Evolutionary conservation across 2,113 vertebrate species (phyloP).

Genomic region (Balaeniceps rex): DNA sequence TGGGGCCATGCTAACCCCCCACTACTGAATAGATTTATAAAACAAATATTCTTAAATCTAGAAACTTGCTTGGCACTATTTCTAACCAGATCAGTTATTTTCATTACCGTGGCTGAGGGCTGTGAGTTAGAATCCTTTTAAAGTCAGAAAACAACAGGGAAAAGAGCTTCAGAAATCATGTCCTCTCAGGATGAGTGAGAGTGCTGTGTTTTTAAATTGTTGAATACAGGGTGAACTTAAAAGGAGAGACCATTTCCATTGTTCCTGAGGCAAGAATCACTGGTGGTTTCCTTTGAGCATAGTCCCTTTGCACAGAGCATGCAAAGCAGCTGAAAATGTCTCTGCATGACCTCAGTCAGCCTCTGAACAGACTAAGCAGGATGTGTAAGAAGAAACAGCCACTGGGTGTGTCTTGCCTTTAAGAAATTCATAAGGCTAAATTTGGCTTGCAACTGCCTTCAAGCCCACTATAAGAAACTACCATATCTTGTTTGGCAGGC

Average conservation of each 20-base stretch:
- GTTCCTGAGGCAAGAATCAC: conserved; percentile 14
- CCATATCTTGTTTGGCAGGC: not conserved
- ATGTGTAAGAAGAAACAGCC: not conserved
- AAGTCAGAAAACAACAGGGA: not conserved
- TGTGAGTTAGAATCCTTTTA: not conserved
- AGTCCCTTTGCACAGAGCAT: conserved; percentile 32
- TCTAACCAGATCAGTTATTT: not conserved
- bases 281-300: conserved; percentile 1
- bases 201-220: not conserved
- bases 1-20: not conserved
- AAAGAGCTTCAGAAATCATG: not conserved
- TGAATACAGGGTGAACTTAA: not conserved
- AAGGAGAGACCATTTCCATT: conserved; percentile 22
- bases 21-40: not conserved
- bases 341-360: conserved; percentile 34
- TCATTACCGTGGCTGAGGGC: not conserved
- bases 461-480: not conserved
- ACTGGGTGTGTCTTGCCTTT: not conserved
- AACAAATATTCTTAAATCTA: not conserved
- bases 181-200: not conserved
- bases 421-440: conserved; percentile 4
- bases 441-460: not conserved
- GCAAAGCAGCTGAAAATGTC: conserved; percentile 8
- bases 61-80: not conserved
- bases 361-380: not conserved